A percentile compares a stretch with the other conserved stretches of the same genome.
Evolutionary conservation across 2,113 vertebrate species (phyloP).

Genomic region (Ciconia boyciana): DNA sequence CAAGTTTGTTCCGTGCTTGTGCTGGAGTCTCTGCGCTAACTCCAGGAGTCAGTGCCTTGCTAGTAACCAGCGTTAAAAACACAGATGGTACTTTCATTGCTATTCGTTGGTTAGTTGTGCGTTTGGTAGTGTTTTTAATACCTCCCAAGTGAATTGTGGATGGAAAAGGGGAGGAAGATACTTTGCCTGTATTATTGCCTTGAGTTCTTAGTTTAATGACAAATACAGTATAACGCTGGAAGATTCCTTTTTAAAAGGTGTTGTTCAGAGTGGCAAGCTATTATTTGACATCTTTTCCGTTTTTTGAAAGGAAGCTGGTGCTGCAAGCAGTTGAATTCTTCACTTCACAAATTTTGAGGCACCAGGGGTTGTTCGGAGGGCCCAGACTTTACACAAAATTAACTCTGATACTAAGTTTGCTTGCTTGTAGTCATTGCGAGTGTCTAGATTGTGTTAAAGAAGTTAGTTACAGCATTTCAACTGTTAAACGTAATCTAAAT

Average conservation of each 20-base stretch:
- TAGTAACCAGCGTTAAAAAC: rapidly evolving
- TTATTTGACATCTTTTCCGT: neutral
- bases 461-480: neutral
- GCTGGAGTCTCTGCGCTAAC: neutral
- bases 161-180: neutral
- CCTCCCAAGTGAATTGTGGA: rapidly evolving
- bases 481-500: rapidly evolving
- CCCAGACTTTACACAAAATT: rapidly evolving
- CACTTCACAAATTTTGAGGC: neutral
- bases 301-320: neutral
- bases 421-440: neutral
- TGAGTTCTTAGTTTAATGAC: rapidly evolving
- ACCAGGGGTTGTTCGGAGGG: neutral
- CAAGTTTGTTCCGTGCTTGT: rapidly evolving
- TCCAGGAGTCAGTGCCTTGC: too few species aligned
- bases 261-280: rapidly evolving
- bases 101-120: rapidly evolving
- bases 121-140: neutral
- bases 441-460: neutral
- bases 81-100: rapidly evolving
- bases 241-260: rapidly evolving
- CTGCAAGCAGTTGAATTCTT: neutral
- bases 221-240: rapidly evolving
- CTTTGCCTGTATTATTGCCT: rapidly evolving
- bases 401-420: rapidly evolving